Base-by-base conservation (phyloP, 2,113 vertebrate species). In the Bubo blakistoni region DNA sequence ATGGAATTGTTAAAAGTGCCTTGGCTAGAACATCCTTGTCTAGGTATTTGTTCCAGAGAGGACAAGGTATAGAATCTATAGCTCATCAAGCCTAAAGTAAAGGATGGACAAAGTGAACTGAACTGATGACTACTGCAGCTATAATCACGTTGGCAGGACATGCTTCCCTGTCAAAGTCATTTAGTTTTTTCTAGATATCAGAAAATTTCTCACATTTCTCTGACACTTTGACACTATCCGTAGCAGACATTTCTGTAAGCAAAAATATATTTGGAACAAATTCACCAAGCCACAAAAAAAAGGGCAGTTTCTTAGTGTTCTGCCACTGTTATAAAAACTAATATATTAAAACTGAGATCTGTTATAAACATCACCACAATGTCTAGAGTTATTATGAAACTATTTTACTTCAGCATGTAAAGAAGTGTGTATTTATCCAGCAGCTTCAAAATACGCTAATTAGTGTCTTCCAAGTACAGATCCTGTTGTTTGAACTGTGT, bases 51-150 rank as follows among this genome's bases (percentile, higher is more conserved):
- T 89, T 72, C 40, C 66, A 57, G 34, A 72, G 49, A 84, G 30
- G 36, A 76, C 34, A 76, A 74, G 38, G 34, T 84, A 79, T 25
- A 66, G 62, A 62, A 91, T 76, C 67, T 76, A 34, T 30, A 87
- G 47, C 52, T 94, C 84, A 91, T 92, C 72, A 84, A 94, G 73
- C 73, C 73, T 93, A 32, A 82, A 66, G 84, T 62, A 86, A 80
- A 94, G 69, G 47, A 69, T 55, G 40, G 92, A 59, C 40, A 59
- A 71, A 55, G 77, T 49, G 36, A 86, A 38, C 17, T 40, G 79
- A 77, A 78, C 26, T 76, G 52, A 49, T 86, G 55, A 82, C 74
- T 88, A 32, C 34, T 70, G 4, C 7, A 66, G 72, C 49, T 34
- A 29, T 54, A 67, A 61, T 72, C 51, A 30, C 32, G 38, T 71